Conservation (phyloP, 2,888 invertebrate species). For the Dioctria rufipes region DNA sequence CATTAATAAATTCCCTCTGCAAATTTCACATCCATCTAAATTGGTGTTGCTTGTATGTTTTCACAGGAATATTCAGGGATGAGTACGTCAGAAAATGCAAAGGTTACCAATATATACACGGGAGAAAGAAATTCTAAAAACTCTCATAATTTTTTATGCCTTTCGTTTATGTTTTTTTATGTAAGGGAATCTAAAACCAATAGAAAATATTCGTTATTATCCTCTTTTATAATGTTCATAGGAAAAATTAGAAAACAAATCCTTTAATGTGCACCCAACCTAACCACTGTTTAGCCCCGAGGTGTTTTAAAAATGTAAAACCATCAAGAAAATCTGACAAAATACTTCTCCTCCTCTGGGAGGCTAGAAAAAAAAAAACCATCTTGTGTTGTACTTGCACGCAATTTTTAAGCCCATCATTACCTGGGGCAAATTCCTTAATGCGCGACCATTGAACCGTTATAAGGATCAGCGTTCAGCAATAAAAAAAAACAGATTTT, state of each 20-base stretch:
- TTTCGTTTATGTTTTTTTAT: not conserved
- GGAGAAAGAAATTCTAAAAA: too few species aligned
- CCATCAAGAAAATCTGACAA: constrained; percentile 23
- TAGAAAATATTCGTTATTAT: not conserved
- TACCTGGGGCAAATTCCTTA: constrained; percentile 53
- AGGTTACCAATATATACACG: too few species aligned
- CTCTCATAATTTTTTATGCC: not conserved
- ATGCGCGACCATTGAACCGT: constrained; percentile 57
- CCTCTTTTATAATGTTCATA: not conserved
- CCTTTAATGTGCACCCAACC: constrained; percentile 37
- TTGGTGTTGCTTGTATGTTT: too few species aligned
- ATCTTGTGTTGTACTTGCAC: constrained; percentile 24
- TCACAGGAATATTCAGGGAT: too few species aligned
- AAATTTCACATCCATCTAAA: too few species aligned
- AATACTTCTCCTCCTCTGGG: constrained; percentile 7
- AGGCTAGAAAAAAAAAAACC: constrained; percentile 7
- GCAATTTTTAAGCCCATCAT: constrained; percentile 47
- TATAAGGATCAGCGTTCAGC: constrained; percentile 45
- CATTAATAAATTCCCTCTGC: too few species aligned
- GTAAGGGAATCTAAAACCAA: not conserved
- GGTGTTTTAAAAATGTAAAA: constrained; percentile 47
- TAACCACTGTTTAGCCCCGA: constrained; percentile 23
- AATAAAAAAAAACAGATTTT: constrained; percentile 31
- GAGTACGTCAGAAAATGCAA: too few species aligned
- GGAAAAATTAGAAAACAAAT: constrained; percentile 33